Evolutionary conservation across 2,113 vertebrate species (phyloP).

Genomic region (Cyprinodon tularosa): DNA sequence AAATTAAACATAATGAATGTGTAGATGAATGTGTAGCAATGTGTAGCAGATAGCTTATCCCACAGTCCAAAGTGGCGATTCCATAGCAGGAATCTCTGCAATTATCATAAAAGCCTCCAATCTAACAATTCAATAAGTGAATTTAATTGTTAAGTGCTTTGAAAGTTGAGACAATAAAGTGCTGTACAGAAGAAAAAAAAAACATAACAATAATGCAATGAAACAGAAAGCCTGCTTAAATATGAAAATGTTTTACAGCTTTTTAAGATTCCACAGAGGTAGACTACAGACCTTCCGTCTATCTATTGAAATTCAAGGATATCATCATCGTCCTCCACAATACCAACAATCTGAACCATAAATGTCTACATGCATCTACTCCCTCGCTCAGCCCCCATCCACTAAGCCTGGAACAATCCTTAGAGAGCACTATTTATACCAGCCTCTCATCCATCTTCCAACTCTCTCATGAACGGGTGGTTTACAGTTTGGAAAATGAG

Average conservation of each 20-base stretch:
- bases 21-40: slow-evolving; percentile 76
- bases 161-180: too few species aligned
- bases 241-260: too few species aligned
- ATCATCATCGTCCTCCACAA: slow-evolving; percentile 8
- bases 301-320: slow-evolving; percentile 19
- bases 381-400: slow-evolving; percentile 9
- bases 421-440: slow-evolving; percentile 72
- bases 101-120: slow-evolving; percentile 33
- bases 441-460: slow-evolving; percentile 68
- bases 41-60: slow-evolving; percentile 55
- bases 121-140: slow-evolving; percentile 2
- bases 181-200: too few species aligned
- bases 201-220: too few species aligned
- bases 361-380: not conserved
- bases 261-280: too few species aligned
- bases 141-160: too few species aligned
- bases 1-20: slow-evolving; percentile 29
- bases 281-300: not conserved
- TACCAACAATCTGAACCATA: slow-evolving; percentile 16
- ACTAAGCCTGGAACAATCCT: slow-evolving; percentile 50
- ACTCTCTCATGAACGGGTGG: slow-evolving; percentile 65
- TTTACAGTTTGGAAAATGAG: slow-evolving; percentile 71
- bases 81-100: slow-evolving; percentile 57
- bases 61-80: slow-evolving; percentile 43
- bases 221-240: too few species aligned